A percentile compares a stretch with the other conserved stretches of the same genome.
phyloP scores from a whole-genome alignment of 92 coral and sea anemone species.

The Paragorgia papillata region DNA sequence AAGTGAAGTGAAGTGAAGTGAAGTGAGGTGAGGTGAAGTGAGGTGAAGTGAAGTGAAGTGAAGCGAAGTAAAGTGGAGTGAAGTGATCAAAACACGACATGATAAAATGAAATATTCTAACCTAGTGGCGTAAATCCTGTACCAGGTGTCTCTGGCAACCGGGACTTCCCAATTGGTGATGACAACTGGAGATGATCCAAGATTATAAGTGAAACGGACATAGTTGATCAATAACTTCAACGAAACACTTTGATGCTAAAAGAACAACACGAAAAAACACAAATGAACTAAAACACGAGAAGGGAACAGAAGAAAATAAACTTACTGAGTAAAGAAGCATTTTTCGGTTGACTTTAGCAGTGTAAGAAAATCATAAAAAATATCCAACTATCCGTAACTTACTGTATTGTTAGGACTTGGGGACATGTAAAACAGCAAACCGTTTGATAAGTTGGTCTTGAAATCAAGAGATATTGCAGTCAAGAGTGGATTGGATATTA shows the following conservation, averaged over 20 bases:
- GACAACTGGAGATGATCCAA: constrained; percentile 70
- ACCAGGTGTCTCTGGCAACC: constrained; percentile 77
- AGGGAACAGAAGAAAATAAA: background rate
- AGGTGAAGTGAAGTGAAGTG: too few relatives aligned
- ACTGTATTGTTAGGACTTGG: constrained; percentile 59
- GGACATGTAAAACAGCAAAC: constrained; percentile 77
- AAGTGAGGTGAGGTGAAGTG: background rate
- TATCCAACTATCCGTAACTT: background rate
- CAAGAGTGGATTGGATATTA: constrained; percentile 61
- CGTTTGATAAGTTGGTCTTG: constrained; percentile 70
- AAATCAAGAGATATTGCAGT: constrained; percentile 83
- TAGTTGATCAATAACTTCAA: constrained; percentile 14
- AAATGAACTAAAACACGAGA: constrained; percentile 42
- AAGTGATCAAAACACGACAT: background rate
- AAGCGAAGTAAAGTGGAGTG: background rate
- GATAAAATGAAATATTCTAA: constrained; percentile 18
- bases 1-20: background rate
- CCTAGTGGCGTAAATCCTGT: constrained; percentile 95
- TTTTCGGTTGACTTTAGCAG: too few relatives aligned
- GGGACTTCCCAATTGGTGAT: constrained; percentile 84
- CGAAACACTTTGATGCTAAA: constrained; percentile 39
- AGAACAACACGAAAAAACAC: constrained; percentile 43
- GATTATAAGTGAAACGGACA: constrained; percentile 78
- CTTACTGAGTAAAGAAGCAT: too few relatives aligned
- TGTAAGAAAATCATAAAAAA: background rate